Conservation (phyloP, 1,140 invertebrate species). For the Diorhabda elongata region DNA sequence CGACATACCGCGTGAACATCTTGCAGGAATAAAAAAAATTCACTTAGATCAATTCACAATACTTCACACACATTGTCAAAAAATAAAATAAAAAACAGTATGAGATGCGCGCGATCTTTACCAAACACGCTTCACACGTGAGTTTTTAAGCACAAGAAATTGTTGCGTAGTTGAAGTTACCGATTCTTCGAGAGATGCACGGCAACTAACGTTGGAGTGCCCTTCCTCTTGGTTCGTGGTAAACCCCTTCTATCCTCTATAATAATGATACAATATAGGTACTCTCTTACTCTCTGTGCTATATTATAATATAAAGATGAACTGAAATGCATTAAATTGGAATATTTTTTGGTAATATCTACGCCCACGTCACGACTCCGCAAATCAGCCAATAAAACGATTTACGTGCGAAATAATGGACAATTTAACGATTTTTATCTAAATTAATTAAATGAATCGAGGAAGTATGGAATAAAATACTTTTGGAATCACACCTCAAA, state of each 20-base stretch:
- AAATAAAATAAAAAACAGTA: not conserved
- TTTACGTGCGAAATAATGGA: too few species aligned
- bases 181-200: constrained; percentile 20
- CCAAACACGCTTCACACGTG: constrained; percentile 10
- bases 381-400: too few species aligned
- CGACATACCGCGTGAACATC: constrained; percentile 19
- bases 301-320: constrained; percentile 13
- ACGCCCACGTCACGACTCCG: not conserved
- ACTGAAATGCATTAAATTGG: constrained; percentile 11
- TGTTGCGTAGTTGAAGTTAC: constrained; percentile 18
- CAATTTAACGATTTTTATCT: too few species aligned
- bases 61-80: constrained; percentile 19
- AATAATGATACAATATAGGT: constrained; percentile 16
- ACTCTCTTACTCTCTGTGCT: constrained; percentile 17
- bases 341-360: constrained; percentile 2
- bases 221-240: constrained; percentile 20
- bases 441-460: too few species aligned
- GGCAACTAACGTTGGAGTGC: constrained; percentile 17
- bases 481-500: too few species aligned
- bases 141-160: constrained; percentile 19
- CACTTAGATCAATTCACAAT: constrained; percentile 10
- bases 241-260: constrained; percentile 19
- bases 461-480: too few species aligned
- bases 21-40: constrained; percentile 6
- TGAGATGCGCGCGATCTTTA: constrained; percentile 8